Conservation (phyloP, 1,140 invertebrate genomes). For the Cotesia glomerata region DNA sequence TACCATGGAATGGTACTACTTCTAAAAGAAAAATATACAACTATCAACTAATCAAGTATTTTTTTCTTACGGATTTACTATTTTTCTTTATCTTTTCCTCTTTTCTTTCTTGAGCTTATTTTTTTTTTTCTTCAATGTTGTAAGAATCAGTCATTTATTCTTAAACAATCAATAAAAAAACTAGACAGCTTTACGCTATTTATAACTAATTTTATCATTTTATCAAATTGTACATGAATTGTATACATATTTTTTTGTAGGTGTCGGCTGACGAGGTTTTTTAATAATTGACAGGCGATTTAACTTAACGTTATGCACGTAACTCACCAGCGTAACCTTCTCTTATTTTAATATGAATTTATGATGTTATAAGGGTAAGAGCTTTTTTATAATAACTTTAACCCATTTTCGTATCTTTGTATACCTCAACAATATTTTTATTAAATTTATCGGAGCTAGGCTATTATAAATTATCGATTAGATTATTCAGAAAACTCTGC, state of each 20-base stretch:
- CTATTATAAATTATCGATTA: conserved; percentile 19
- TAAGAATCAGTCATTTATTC: background rate
- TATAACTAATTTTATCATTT: too few species aligned
- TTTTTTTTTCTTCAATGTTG: background rate
- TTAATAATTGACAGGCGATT: conserved; percentile 20
- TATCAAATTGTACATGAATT: too few species aligned
- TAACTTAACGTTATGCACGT: conserved; percentile 9
- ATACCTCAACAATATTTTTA: background rate
- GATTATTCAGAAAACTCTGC: background rate
- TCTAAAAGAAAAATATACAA: background rate
- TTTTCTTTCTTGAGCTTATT: too few species aligned
- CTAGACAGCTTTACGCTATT: background rate
- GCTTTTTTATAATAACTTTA: too few species aligned
- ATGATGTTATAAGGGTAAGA: too few species aligned
- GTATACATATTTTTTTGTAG: background rate
- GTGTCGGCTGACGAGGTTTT: background rate
- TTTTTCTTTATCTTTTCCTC: too few species aligned
- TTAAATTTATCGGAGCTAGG: background rate
- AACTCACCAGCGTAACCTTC: conserved; percentile 7
- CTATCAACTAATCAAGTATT: too few species aligned
- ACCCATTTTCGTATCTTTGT: background rate
- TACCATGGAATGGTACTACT: background rate
- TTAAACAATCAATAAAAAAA: background rate
- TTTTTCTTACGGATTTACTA: too few species aligned
- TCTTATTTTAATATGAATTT: background rate